phyloP scores from a whole-genome alignment of 2,113 vertebrate genomes.

The Ancistrus triradiatus region DNA sequence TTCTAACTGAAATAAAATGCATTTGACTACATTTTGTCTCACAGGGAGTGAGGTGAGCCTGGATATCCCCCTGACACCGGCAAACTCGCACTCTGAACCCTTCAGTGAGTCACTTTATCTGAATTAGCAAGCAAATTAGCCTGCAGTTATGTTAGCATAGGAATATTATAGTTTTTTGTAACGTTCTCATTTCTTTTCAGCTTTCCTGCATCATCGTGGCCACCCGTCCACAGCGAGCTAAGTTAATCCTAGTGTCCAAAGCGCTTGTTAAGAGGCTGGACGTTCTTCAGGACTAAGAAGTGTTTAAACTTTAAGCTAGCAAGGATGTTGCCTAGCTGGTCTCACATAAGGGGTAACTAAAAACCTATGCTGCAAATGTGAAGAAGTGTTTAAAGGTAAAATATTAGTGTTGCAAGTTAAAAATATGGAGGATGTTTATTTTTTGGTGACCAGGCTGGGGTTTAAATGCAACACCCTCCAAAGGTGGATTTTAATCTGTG shows the following conservation, averaged over 20 bases:
- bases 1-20: no score
- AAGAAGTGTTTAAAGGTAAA: no score
- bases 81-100: not conserved
- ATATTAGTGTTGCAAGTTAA: no score
- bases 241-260: not conserved
- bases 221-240: constrained; percentile 20
- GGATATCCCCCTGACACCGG: not conserved
- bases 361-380: no score
- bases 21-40: constrained; percentile 1
- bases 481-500: no score
- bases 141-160: not conserved
- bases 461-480: no score
- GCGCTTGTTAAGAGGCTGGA: not conserved
- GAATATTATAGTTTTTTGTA: not conserved
- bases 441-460: no score
- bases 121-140: not conserved
- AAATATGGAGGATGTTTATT: no score
- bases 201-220: constrained; percentile 55
- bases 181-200: constrained; percentile 30
- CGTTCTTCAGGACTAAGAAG: not conserved
- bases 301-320: no score
- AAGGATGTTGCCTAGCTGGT: no score
- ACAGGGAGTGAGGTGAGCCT: constrained; percentile 3
- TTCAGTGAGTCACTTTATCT: constrained; percentile 12
- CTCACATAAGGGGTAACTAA: no score